Percentiles rank a stretch among this genome's conserved stretches.
Conservation (phyloP, 2,888 invertebrate species). For the Nymphalis urticae region DNA sequence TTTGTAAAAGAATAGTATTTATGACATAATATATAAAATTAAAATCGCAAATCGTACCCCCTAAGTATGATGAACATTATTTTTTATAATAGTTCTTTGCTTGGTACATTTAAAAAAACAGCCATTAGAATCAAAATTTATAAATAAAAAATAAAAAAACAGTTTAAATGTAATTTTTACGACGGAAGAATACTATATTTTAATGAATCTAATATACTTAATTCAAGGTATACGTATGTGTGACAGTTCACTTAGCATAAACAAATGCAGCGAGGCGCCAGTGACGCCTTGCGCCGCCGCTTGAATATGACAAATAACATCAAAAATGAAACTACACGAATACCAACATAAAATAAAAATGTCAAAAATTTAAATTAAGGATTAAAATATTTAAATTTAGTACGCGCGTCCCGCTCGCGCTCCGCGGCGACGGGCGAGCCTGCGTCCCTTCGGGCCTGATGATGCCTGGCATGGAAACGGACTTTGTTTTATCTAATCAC, state of each 20-base stretch:
- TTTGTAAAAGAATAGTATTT: too few species aligned
- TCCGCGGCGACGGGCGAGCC: constrained; percentile 48
- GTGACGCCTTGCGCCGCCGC: constrained; percentile 64
- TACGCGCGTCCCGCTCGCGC: constrained; percentile 72
- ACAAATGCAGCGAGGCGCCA: constrained; percentile 61
- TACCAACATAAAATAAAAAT: constrained; percentile 82
- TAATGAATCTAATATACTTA: constrained; percentile 11
- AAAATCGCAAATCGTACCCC: too few species aligned
- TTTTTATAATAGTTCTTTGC: too few species aligned
- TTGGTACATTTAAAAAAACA: too few species aligned
- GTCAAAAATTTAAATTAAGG: constrained; percentile 83
- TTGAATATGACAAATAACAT: constrained; percentile 81
- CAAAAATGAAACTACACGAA: constrained; percentile 80
- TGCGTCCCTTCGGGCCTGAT: constrained; percentile 42
- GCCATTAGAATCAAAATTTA: too few species aligned
- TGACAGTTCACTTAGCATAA: constrained; percentile 22
- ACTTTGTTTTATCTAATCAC: constrained; percentile 32
- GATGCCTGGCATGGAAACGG: constrained; percentile 49
- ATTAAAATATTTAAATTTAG: constrained; percentile 82
- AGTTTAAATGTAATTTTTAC: neutral
- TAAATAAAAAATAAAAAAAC: too few species aligned
- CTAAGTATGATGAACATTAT: too few species aligned
- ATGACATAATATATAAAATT: too few species aligned
- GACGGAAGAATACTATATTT: constrained; percentile 1
- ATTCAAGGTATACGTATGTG: neutral